phyloP scores from a whole-genome alignment of 2,888 invertebrate genomes.

The Dicycla oo region DNA sequence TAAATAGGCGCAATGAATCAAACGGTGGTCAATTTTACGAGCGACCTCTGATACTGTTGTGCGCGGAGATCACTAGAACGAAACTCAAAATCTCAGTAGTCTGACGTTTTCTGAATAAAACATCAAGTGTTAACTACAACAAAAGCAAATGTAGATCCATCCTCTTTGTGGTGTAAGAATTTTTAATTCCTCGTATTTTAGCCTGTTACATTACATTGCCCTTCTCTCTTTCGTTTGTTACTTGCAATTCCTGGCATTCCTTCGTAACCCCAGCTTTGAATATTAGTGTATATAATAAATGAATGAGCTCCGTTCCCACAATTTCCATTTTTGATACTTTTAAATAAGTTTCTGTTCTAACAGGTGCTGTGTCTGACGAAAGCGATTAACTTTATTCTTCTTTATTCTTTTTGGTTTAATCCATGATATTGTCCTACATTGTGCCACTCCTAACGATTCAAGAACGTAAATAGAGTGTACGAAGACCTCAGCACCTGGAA shows the following conservation, averaged over 20 bases:
- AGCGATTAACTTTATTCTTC: slow-evolving; percentile 4
- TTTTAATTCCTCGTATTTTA: neutral
- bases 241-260: neutral
- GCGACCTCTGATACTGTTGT: slow-evolving; percentile 64
- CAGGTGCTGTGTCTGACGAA: neutral
- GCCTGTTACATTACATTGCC: neutral
- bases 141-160: neutral
- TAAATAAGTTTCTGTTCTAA: neutral
- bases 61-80: slow-evolving; percentile 33
- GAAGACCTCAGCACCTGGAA: slow-evolving; percentile 83
- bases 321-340: neutral
- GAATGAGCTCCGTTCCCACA: neutral
- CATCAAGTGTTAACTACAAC: neutral
- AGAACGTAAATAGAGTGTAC: slow-evolving; percentile 82
- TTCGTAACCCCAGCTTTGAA: neutral
- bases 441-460: slow-evolving; percentile 72
- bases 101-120: slow-evolving; percentile 11
- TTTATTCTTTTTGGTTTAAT: neutral
- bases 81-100: slow-evolving; percentile 23
- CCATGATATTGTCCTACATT: too few species aligned
- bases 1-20: slow-evolving; percentile 73
- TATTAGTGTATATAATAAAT: neutral
- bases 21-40: slow-evolving; percentile 79
- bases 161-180: neutral
- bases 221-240: neutral